These are phyloP conservation scores for Platyrinchus mystaceus DNA, from an alignment of 2,797 vertebrate species.

Conservation along the genomic window DNA sequence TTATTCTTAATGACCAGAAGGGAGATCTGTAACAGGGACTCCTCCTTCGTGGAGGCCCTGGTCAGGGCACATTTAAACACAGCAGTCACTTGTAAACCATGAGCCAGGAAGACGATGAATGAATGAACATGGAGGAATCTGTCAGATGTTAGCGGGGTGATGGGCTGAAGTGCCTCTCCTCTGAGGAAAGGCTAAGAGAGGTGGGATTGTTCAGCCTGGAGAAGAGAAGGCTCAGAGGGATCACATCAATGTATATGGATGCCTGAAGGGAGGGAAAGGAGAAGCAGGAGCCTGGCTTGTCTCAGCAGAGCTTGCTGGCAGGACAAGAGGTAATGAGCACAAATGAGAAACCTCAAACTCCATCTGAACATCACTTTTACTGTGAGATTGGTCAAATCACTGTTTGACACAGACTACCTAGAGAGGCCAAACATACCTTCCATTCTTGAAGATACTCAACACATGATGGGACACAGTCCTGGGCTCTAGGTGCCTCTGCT, in stretches of 20 bases:
- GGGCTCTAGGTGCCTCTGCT: neutral
- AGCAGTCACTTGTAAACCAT: accelerated
- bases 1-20: neutral
- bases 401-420: neutral
- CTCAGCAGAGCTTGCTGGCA: neutral
- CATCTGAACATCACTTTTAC: neutral
- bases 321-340: neutral
- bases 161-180: neutral
- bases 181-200: neutral
- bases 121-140: neutral
- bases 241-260: too few relatives aligned
- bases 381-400: neutral
- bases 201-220: neutral
- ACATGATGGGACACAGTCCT: neutral
- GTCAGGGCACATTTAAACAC: neutral
- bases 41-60: neutral
- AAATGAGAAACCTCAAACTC: neutral
- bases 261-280: neutral
- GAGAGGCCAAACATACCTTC: neutral
- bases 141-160: neutral
- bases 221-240: neutral
- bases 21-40: neutral
- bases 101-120: neutral
- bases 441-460: neutral
- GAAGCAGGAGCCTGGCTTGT: neutral